Evolutionary conservation across 1,140 invertebrate genomes (phyloP), one percentile per base, ranked within the genome.

Genomic region (Drosophila rufa): DNA sequence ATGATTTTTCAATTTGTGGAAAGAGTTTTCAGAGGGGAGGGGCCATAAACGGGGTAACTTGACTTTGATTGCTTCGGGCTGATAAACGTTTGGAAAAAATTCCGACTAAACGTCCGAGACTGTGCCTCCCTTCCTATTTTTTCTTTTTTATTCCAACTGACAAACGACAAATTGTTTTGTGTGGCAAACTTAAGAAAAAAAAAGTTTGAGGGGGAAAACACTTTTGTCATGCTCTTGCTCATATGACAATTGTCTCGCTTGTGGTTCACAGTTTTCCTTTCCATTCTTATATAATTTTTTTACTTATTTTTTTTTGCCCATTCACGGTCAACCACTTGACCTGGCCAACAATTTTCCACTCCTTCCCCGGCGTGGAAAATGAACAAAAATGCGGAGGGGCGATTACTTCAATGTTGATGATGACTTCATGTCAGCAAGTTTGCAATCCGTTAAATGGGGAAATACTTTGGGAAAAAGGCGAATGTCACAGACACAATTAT

Each of bases 311-410:
- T 53, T 79, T 79, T 27, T 62, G 80, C 80, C 69, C 62, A 79
- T 79, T 82, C 80, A 82, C 57, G 66, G 60, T 56, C 57, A 53
- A 66, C 51, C 80, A 82, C 80, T 82, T 82, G 80, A 82, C 75
- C 80, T 82, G 62, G 61, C 61, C 66, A 67, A 51, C 75, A 69
- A 67, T 77, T 68, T 59, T 50, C 56, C 55, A 62, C 42, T 33
- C 64, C 38, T 40, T 45, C 9, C 5, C 3, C 19, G 6, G 19
- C 14, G n/a, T 15, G 2, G 27, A 22, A 56, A 55, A 55, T 38
- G 30, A 22, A 58, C 22, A 57, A 40, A 22, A 51, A 51, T 51
- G 50, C 51, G n/a, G 25, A 40, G 42, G 58, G 58, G 45, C 14
- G 46, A 15, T 38, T 51, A 22, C 59, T 51, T 5, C 45, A 30